Percentiles rank a stretch among this genome's conserved stretches.
Evolutionary conservation across 1,140 invertebrate species (phyloP).

Genomic region (Ruditapes philippinarum): DNA sequence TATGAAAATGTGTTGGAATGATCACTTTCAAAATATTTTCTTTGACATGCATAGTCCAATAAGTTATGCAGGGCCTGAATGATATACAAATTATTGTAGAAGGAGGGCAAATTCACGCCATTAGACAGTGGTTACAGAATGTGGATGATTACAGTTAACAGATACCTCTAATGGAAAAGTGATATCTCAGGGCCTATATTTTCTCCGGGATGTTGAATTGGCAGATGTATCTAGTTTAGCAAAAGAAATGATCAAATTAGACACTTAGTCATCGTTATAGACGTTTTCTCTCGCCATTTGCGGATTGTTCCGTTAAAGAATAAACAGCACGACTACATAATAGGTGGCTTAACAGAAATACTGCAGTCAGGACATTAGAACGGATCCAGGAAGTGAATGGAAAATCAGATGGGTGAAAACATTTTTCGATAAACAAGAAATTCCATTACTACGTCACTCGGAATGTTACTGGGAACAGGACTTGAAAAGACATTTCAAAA

Average conservation of each 20-base stretch:
- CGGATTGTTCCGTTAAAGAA: background rate
- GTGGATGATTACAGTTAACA: constrained; percentile 56
- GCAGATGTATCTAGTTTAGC: constrained; percentile 24
- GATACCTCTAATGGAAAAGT: constrained; percentile 12
- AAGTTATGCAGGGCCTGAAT: constrained; percentile 53
- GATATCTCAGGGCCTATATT: background rate
- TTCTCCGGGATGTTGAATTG: background rate
- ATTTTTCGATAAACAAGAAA: background rate
- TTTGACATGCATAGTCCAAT: constrained; percentile 50
- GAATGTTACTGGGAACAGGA: background rate
- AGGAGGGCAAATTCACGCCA: constrained; percentile 45
- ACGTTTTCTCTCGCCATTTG: background rate
- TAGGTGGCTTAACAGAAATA: constrained; percentile 5
- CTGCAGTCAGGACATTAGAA: background rate
- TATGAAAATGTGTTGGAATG: constrained; percentile 33
- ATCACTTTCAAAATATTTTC: constrained; percentile 56
- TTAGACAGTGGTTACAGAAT: constrained; percentile 59
- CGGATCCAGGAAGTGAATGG: constrained; percentile 23
- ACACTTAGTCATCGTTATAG: background rate
- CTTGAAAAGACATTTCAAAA: background rate
- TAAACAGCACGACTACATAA: background rate
- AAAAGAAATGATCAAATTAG: background rate
- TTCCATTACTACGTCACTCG: background rate
- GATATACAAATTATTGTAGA: constrained; percentile 49
- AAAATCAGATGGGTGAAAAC: constrained; percentile 26